Evolutionary conservation across 2,888 invertebrate genomes (phyloP).

Genomic region (Temnothorax unifasciatus): DNA sequence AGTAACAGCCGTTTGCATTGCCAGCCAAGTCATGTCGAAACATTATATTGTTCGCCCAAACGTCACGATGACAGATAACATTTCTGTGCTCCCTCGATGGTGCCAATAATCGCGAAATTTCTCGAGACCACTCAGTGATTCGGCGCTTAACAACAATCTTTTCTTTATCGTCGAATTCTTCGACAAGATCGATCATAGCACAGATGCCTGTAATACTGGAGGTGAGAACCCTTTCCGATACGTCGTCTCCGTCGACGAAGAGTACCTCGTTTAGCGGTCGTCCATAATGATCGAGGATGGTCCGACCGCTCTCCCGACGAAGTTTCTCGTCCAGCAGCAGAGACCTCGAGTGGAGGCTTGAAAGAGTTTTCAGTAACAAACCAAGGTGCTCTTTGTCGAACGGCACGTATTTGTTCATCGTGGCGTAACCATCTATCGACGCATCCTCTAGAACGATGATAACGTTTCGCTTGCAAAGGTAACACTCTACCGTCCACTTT

Average conservation of each 20-base stretch:
- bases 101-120: conserved; percentile 56
- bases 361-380: conserved; percentile 71
- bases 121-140: conserved; percentile 58
- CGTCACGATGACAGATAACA: conserved; percentile 81
- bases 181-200: conserved; percentile 63
- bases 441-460: conserved; percentile 80
- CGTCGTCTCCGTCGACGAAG: conserved; percentile 48
- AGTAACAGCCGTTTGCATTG: conserved; percentile 71
- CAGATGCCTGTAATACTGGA: conserved; percentile 57
- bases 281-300: conserved; percentile 69
- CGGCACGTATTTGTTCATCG: conserved; percentile 71
- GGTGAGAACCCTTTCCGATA: conserved; percentile 24
- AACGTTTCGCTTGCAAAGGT: conserved; percentile 68
- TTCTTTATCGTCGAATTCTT: conserved; percentile 61
- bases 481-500: conserved; percentile 74
- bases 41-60: conserved; percentile 82
- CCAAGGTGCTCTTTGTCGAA: conserved; percentile 78
- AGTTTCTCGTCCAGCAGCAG: conserved; percentile 77
- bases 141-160: conserved; percentile 68
- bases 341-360: conserved; percentile 80
- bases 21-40: conserved; percentile 71
- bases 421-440: conserved; percentile 70
- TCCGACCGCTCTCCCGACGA: conserved; percentile 60
- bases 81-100: conserved; percentile 67
- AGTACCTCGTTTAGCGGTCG: conserved; percentile 69